Evolutionary conservation across 2,797 vertebrate genomes (phyloP).

Genomic region (Sebastes elongatus): DNA sequence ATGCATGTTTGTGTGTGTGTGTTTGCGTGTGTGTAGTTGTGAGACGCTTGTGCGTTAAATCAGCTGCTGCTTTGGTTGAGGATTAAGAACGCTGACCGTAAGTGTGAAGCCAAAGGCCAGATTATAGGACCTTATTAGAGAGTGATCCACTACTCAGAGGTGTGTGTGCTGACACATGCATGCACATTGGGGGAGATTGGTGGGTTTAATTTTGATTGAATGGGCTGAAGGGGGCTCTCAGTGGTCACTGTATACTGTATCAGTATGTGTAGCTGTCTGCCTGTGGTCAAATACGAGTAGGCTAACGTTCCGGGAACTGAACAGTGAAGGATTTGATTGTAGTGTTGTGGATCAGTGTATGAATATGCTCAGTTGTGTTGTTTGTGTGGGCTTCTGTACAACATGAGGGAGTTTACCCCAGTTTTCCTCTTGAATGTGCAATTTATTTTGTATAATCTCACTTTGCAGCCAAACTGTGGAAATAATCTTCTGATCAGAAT

Average conservation of each 20-base stretch:
- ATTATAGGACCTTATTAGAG: constrained; percentile 72
- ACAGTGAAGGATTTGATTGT: not conserved
- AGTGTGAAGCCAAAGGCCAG: constrained; percentile 71
- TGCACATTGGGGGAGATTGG: not conserved
- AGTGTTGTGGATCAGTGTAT: not conserved
- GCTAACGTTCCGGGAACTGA: not conserved
- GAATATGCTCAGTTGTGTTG: not conserved
- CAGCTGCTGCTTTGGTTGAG: constrained; percentile 60
- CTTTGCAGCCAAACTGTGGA: not conserved
- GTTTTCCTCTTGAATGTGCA: not conserved
- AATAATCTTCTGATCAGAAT: not conserved
- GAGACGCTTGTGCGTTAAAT: constrained; percentile 26
- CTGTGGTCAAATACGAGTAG: not conserved
- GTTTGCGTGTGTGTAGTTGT: not conserved
- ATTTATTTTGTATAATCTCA: not conserved
- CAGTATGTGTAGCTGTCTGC: not conserved
- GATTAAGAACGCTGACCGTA: constrained; percentile 66
- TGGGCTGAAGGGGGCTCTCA: not conserved
- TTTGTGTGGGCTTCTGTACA: not conserved
- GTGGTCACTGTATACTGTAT: not conserved
- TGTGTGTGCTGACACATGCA: constrained; percentile 27
- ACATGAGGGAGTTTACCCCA: not conserved
- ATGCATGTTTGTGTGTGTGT: not conserved
- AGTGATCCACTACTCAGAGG: constrained; percentile 56
- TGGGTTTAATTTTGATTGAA: constrained; percentile 7